phyloP scores from a whole-genome alignment of 2,797 vertebrate species.

The Tiaroga cobitis region DNA sequence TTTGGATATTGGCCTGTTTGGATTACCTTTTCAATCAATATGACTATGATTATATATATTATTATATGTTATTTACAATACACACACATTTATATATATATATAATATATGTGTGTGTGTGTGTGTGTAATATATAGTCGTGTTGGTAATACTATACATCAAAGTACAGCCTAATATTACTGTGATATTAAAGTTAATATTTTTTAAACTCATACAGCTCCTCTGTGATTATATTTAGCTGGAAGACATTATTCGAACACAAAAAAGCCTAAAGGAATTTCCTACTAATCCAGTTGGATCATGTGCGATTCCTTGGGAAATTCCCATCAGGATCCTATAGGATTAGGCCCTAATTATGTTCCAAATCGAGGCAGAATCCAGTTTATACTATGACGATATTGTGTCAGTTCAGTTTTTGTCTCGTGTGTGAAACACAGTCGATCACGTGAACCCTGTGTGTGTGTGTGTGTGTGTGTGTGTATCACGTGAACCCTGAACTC shows the following conservation, averaged over 20 bases:
- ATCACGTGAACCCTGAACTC: slow-evolving; percentile 41
- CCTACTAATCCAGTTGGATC: background rate
- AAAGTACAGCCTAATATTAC: background rate
- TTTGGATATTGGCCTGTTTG: no score
- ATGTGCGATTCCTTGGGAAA: background rate
- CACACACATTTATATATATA: background rate
- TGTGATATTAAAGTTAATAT: background rate
- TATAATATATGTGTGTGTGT: background rate
- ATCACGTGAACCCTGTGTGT: background rate
- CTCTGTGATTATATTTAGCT: background rate
- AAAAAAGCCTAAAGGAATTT: background rate
- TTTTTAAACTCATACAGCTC: background rate
- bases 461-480: background rate
- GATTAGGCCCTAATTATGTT: background rate
- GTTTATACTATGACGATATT: background rate
- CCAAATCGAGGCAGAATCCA: background rate
- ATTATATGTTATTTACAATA: background rate
- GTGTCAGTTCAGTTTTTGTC: background rate
- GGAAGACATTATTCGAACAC: background rate
- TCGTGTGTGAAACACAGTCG: background rate
- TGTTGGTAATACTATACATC: background rate
- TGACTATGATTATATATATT: background rate
- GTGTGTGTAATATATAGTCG: no score
- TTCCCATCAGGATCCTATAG: background rate
- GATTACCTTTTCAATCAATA: background rate